These are phyloP conservation scores for Ptilorrhoa leucosticta DNA, from an alignment of 2,113 vertebrate species.

Conservation along the genomic window DNA sequence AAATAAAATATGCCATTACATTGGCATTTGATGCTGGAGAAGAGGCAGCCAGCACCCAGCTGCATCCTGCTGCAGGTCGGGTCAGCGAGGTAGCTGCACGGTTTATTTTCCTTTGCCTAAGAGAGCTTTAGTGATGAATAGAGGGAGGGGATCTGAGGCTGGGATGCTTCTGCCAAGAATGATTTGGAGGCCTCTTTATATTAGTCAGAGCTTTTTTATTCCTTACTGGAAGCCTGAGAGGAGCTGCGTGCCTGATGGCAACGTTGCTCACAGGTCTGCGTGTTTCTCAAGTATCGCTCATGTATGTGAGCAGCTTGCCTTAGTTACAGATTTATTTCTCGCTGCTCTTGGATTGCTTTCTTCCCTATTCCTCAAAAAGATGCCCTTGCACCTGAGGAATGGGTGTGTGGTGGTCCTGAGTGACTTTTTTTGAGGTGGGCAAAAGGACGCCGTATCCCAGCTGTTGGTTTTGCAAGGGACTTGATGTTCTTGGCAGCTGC, in stretches of 20 bases:
- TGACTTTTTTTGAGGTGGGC: not conserved
- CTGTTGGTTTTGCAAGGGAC: not conserved
- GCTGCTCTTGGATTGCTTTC: not conserved
- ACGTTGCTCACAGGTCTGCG: conserved; percentile 4
- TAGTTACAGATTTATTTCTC: not conserved
- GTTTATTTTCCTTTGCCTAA: conserved; percentile 72
- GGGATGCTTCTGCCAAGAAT: conserved; percentile 71
- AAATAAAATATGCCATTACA: not conserved
- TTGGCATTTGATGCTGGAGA: not conserved
- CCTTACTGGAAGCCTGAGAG: conserved; percentile 60
- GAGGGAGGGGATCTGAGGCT: conserved; percentile 78
- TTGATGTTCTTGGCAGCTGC: not conserved
- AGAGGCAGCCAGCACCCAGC: conserved; percentile 37
- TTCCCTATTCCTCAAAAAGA: not conserved
- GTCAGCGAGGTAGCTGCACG: conserved; percentile 70
- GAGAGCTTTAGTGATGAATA: conserved; percentile 81
- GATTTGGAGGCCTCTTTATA: conserved; percentile 71
- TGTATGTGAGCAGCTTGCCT: not conserved
- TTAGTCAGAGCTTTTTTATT: conserved; percentile 87
- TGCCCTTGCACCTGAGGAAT: not conserved
- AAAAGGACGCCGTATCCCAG: not conserved
- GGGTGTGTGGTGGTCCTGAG: not conserved
- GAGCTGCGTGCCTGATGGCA: not conserved
- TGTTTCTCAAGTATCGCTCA: not conserved
- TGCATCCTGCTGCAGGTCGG: conserved; percentile 67